A percentile compares a stretch with the other conserved stretches of the same genome.
phyloP scores from a whole-genome alignment of 2,113 vertebrate species.

The Peromyscus maniculatus region DNA sequence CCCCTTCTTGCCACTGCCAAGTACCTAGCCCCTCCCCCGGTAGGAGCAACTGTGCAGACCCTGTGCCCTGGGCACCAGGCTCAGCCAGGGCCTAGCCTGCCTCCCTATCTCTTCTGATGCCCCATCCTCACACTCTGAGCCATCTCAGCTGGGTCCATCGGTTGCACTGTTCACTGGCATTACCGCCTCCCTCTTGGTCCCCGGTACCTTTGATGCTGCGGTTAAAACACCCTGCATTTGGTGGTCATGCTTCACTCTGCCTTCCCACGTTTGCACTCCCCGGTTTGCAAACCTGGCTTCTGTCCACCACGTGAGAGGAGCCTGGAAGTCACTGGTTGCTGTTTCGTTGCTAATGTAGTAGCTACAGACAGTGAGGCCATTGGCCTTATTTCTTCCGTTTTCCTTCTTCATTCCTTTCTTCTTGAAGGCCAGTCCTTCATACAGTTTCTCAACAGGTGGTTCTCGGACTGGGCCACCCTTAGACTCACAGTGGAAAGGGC shows the following conservation, averaged over 20 bases:
- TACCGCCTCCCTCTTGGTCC: background rate
- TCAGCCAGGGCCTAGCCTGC: background rate
- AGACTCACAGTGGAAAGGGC: background rate
- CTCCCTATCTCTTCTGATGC: background rate
- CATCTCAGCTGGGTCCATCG: background rate
- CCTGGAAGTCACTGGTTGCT: background rate
- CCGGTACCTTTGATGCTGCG: no score
- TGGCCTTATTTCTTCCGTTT: background rate
- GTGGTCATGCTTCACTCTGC: background rate
- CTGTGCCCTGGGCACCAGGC: background rate
- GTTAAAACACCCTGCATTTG: background rate
- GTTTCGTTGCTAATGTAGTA: accelerated
- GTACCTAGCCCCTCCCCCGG: background rate
- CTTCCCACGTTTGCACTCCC: background rate
- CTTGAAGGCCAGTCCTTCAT: background rate
- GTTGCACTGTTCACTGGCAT: background rate
- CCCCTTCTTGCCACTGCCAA: background rate
- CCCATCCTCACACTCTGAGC: background rate
- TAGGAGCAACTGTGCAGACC: background rate
- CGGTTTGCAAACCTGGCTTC: background rate
- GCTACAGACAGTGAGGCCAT: background rate
- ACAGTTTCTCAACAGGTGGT: background rate
- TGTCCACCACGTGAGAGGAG: accelerated
- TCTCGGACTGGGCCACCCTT: background rate
- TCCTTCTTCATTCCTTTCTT: background rate